Percentiles rank a stretch among this genome's conserved stretches.
Evolutionary conservation across 2,888 invertebrate genomes (phyloP).

Genomic region (Heterodera filipjevi): DNA sequence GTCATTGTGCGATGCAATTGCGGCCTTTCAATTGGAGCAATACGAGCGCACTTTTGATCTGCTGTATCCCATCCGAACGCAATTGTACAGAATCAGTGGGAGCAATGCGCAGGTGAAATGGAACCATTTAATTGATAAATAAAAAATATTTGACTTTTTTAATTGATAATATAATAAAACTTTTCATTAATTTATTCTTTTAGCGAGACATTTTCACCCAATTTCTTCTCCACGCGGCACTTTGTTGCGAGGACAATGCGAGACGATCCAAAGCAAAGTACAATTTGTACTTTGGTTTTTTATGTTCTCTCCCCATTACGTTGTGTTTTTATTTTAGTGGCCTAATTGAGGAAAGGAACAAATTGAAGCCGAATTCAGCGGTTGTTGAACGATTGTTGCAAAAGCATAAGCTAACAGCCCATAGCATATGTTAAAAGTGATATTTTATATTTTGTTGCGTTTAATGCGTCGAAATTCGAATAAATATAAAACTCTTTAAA

Average conservation of each 20-base stretch:
- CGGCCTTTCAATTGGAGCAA: conserved; percentile 46
- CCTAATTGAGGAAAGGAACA: conserved; percentile 43
- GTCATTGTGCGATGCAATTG: conserved; percentile 54
- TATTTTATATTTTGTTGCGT: too few species aligned
- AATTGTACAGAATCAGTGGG: conserved; percentile 56
- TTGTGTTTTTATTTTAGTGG: conserved; percentile 30
- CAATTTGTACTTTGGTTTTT: conserved; percentile 14
- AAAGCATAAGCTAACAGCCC: conserved; percentile 31
- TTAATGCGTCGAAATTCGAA: too few species aligned
- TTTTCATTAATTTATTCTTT: conserved; percentile 11
- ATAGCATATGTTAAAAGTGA: background rate
- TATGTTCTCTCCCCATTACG: too few species aligned
- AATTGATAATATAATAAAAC: too few species aligned
- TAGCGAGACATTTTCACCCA: conserved; percentile 59
- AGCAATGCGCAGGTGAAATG: conserved; percentile 55
- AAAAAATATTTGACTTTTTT: too few species aligned
- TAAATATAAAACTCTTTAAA: too few species aligned
- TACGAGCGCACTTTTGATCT: conserved; percentile 51
- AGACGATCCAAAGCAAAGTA: conserved; percentile 48
- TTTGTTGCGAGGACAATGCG: conserved; percentile 44
- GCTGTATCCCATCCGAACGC: conserved; percentile 52
- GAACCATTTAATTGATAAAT: too few species aligned
- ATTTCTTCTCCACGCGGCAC: conserved; percentile 50
- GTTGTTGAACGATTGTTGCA: conserved; percentile 44
- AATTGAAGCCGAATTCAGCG: conserved; percentile 45